These are phyloP conservation scores for Aphelinus certus DNA, from an alignment of 1,140 invertebrate species.

Conservation along the genomic window DNA sequence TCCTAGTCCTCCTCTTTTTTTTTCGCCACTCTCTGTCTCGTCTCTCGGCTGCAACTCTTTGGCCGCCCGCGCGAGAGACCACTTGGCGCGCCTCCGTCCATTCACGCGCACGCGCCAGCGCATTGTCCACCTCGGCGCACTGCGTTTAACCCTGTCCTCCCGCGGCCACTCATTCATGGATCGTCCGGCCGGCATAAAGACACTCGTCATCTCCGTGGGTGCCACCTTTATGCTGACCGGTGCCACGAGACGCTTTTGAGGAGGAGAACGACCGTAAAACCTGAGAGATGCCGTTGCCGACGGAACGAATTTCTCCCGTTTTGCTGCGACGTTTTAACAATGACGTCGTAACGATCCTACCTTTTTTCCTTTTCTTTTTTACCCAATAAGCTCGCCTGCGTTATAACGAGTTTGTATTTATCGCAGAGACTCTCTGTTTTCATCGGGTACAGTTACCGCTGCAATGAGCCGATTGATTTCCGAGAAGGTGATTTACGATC, in stretches of 20 bases:
- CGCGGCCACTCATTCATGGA: constrained; percentile 15
- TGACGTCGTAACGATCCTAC: too few species aligned
- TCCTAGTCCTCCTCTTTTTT: not conserved
- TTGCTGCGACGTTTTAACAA: too few species aligned
- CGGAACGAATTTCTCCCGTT: not conserved
- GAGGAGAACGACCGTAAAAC: constrained; percentile 3
- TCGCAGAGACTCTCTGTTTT: too few species aligned
- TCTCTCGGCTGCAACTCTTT: not conserved
- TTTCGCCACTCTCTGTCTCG: not conserved
- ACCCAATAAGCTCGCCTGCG: too few species aligned
- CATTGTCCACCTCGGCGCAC: not conserved
- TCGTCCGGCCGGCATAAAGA: not conserved
- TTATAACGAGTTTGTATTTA: too few species aligned
- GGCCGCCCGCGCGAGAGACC: not conserved
- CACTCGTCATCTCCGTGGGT: constrained; percentile 9
- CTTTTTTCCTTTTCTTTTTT: too few species aligned
- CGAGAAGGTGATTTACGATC: too few species aligned
- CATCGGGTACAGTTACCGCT: too few species aligned
- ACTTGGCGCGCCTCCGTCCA: constrained; percentile 6
- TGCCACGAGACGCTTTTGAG: not conserved
- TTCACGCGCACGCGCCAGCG: not conserved
- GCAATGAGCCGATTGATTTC: too few species aligned
- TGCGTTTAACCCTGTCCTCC: not conserved
- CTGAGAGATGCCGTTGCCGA: not conserved
- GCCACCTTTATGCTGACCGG: too few species aligned